Evolutionary conservation across 2,888 invertebrate species (phyloP).

Genomic region (Prostheceraeus crozeri): DNA sequence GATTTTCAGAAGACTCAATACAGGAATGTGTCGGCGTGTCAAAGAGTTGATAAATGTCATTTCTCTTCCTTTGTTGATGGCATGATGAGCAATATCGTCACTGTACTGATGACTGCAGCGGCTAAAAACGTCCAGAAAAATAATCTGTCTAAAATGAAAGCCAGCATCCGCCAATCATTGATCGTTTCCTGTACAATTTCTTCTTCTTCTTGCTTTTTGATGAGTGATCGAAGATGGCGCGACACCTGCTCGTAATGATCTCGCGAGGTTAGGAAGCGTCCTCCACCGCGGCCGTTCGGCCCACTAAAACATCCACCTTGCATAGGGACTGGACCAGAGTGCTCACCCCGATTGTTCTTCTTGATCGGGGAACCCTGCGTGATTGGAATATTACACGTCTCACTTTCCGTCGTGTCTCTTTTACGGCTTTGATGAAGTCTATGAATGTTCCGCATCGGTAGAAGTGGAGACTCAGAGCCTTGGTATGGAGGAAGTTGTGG

Average conservation of each 20-base stretch:
- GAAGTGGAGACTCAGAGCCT: too few species aligned
- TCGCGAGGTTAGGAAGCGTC: not conserved
- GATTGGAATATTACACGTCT: too few species aligned
- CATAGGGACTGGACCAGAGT: not conserved
- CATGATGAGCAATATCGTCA: constrained; percentile 51
- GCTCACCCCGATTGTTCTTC: too few species aligned
- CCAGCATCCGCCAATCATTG: constrained; percentile 55
- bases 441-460: too few species aligned
- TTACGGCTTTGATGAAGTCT: too few species aligned
- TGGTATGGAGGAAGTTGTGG: too few species aligned
- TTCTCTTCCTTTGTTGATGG: too few species aligned
- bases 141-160: constrained; percentile 54
- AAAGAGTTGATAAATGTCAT: too few species aligned
- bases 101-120: constrained; percentile 49
- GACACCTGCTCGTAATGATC: constrained; percentile 46
- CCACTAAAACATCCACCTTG: not conserved
- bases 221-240: constrained; percentile 47
- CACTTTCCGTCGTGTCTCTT: too few species aligned
- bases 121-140: constrained; percentile 55
- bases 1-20: too few species aligned
- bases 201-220: constrained; percentile 48
- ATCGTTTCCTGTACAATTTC: constrained; percentile 51
- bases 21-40: too few species aligned
- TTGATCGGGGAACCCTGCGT: too few species aligned
- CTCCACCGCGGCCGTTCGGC: not conserved